These are phyloP conservation scores for Mormyrops attenuatus DNA, from an alignment of 2,797 vertebrate genomes.

Conservation along the genomic window DNA sequence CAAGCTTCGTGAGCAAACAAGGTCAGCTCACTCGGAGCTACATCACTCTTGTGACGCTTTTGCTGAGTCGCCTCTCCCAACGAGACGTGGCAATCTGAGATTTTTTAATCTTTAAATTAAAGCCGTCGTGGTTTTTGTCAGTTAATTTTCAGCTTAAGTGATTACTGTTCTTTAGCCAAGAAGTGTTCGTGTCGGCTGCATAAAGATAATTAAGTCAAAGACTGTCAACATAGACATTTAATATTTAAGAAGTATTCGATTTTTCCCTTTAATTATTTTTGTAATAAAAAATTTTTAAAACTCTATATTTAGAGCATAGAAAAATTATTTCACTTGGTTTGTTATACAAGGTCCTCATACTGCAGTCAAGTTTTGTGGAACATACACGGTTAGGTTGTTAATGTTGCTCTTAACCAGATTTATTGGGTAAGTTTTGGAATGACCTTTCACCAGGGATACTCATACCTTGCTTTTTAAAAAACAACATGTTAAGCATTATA, in stretches of 20 bases:
- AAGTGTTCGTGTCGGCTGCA: background rate
- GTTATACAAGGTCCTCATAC: background rate
- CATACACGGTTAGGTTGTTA: background rate
- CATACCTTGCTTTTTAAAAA: background rate
- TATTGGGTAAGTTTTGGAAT: background rate
- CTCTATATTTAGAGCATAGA: background rate
- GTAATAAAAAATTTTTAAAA: background rate
- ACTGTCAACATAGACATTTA: background rate
- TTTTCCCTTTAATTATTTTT: background rate
- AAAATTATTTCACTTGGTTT: background rate
- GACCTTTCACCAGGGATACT: background rate
- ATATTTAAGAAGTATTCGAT: background rate
- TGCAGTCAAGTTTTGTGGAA: background rate
- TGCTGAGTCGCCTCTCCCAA: constrained; percentile 41
- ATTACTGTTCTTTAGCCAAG: background rate
- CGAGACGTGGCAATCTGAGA: constrained; percentile 42
- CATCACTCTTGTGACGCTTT: constrained; percentile 44
- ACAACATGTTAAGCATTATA: background rate
- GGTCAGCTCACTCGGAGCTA: constrained; percentile 58
- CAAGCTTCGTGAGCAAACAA: constrained; percentile 64
- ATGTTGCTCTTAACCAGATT: background rate
- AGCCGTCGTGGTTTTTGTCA: constrained; percentile 20
- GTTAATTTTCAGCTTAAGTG: background rate
- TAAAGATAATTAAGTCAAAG: background rate
- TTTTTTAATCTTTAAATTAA: constrained; percentile 36